Evolutionary conservation across 2,888 invertebrate genomes (phyloP), one percentile per base, ranked within the genome.

Genomic region (Sarcophaga rosellei): DNA sequence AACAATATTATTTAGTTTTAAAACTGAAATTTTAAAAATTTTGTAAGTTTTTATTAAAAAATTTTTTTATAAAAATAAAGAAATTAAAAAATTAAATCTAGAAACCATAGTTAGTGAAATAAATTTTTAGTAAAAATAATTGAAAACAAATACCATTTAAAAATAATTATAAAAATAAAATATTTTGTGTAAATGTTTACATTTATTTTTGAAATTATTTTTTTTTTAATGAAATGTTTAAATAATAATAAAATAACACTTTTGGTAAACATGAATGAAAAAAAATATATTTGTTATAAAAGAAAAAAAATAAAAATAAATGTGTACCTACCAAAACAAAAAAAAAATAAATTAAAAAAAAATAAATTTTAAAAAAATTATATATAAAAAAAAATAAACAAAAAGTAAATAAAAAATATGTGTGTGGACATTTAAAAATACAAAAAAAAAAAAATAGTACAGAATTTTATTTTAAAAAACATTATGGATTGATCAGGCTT

Each of bases 101-200:
- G 44, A 8, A 57, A 70, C 77, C 77, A 77, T 86, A 86, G 86
- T 84, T 86, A 86, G 86, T 81, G 78, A 84, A 86, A 81, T 86
- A 81, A 73, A 86, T 78, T 86, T 84, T 84, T 86, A 86, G 84
- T 68, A 62, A 81, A 86, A 75, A 76, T 59, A 63, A 84, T 69
- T 25, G 12, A 53, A 53, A 74, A 77, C 78, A 70, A 76, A 69
- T 75, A 81, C 65, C 68, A 69, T 45, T 59, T 20, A 35, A 23
- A 35, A 15, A 53, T 0, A 53, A 53, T 53, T 15, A 53, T 15
- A 53, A 15, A 65, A 65, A 44, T 15, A 59, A 68, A 12, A 74
- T 80, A 79, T 80, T 86, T 79, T 76, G 57, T 75, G n/a, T 73
- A 86, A 84, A 84, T 81, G 84, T 77, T 86, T 86, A 84, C 20